These are phyloP conservation scores for Folsomia candida DNA, from an alignment of 2,888 invertebrate species.

Conservation along the genomic window DNA sequence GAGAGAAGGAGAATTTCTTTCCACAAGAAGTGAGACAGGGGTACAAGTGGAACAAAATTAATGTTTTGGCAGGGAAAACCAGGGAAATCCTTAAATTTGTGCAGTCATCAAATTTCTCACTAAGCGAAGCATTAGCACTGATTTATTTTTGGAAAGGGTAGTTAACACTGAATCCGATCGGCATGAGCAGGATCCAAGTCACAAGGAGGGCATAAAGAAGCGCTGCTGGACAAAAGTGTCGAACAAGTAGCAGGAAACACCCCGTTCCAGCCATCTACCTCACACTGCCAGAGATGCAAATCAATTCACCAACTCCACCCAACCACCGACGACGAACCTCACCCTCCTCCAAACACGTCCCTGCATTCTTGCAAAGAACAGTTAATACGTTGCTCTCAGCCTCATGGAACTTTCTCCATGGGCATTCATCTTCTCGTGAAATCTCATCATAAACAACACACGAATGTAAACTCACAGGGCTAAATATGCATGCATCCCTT, in stretches of 20 bases:
- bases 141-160: conserved; percentile 38
- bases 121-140: conserved; percentile 23
- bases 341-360: background rate
- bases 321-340: background rate
- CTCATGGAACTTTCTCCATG: no score
- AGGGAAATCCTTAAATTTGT: conserved; percentile 5
- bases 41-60: background rate
- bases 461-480: no score
- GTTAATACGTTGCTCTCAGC: no score
- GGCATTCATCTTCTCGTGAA: no score
- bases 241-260: background rate
- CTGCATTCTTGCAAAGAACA: no score
- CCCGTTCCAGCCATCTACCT: conserved; percentile 15
- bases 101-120: conserved; percentile 3
- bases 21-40: background rate
- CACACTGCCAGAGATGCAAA: background rate
- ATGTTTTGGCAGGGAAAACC: conserved; percentile 3
- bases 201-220: background rate
- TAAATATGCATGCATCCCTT: no score
- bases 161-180: conserved; percentile 36
- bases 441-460: no score
- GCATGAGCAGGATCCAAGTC: background rate
- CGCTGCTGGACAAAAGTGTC: background rate
- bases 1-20: background rate
- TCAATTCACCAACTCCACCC: background rate